A percentile compares a stretch with the other conserved stretches of the same genome.
Conservation (phyloP, 2,888 invertebrate genomes). For the Chloromyia formosa region DNA sequence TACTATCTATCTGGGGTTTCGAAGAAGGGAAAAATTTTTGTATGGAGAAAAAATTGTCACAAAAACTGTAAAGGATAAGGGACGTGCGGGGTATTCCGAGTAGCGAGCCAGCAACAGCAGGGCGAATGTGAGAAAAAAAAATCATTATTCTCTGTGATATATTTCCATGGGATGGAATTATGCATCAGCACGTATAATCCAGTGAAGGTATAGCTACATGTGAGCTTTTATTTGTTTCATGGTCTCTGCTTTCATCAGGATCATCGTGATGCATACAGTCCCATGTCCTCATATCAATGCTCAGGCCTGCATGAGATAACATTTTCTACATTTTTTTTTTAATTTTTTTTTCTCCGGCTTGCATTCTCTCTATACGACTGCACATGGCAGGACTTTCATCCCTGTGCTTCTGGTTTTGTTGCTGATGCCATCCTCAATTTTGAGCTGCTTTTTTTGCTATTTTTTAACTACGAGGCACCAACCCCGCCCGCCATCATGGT, state of each 20-base stretch:
- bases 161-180: slow-evolving; percentile 45
- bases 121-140: slow-evolving; percentile 34
- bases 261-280: slow-evolving; percentile 37
- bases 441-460: slow-evolving; percentile 37
- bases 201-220: slow-evolving; percentile 36
- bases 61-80: slow-evolving; percentile 6
- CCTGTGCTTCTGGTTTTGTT: slow-evolving; percentile 27
- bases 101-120: neutral
- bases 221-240: slow-evolving; percentile 44
- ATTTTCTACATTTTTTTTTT: slow-evolving; percentile 27
- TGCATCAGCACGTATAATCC: slow-evolving; percentile 47
- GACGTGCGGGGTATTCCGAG: neutral
- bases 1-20: neutral
- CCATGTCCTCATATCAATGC: neutral
- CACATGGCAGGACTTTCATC: slow-evolving; percentile 46
- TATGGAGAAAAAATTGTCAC: slow-evolving; percentile 30
- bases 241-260: slow-evolving; percentile 38
- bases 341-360: neutral
- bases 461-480: no score
- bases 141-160: slow-evolving; percentile 48
- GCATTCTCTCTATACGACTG: slow-evolving; percentile 33
- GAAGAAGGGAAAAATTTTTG: slow-evolving; percentile 9
- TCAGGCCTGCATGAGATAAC: slow-evolving; percentile 22
- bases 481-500: neutral
- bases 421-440: slow-evolving; percentile 37